Evolutionary conservation across 2,888 invertebrate genomes (phyloP).

Genomic region (Ophion ellenae): DNA sequence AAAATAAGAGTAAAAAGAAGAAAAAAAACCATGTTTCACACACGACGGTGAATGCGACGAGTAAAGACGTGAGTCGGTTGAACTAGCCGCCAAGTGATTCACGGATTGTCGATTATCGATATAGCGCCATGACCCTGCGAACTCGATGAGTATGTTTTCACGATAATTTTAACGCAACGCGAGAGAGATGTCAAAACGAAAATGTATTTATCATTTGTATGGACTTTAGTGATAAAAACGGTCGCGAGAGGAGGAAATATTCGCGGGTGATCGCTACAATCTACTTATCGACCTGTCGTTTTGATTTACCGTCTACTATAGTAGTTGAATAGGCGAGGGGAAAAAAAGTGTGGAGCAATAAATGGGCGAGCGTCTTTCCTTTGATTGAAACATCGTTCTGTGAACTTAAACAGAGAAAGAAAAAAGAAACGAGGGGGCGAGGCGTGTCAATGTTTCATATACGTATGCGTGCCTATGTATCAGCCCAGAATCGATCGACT

Average conservation of each 20-base stretch:
- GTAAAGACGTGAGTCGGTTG: conserved; percentile 38
- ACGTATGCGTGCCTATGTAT: neutral
- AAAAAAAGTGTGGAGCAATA: no score
- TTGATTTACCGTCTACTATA: no score
- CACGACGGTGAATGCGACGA: neutral
- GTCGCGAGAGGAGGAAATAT: neutral
- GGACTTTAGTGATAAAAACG: neutral
- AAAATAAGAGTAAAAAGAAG: neutral
- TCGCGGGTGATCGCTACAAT: no score
- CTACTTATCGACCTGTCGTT: no score
- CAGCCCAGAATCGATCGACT: conserved; percentile 43
- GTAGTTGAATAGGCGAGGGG: no score
- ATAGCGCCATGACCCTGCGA: conserved; percentile 71
- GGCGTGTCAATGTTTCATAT: no score
- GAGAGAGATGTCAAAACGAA: conserved; percentile 14
- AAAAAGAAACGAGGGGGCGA: neutral
- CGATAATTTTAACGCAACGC: conserved; percentile 43
- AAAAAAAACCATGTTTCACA: conserved; percentile 6
- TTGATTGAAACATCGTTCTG: neutral
- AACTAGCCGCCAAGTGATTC: conserved; percentile 43
- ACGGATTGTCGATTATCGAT: conserved; percentile 67
- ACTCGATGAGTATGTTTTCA: conserved; percentile 51
- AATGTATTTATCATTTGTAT: conserved; percentile 30
- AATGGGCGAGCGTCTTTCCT: neutral
- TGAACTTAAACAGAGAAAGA: neutral